Conservation (phyloP, 2,113 vertebrate genomes). For the Astatoreochromis straeleni region DNA sequence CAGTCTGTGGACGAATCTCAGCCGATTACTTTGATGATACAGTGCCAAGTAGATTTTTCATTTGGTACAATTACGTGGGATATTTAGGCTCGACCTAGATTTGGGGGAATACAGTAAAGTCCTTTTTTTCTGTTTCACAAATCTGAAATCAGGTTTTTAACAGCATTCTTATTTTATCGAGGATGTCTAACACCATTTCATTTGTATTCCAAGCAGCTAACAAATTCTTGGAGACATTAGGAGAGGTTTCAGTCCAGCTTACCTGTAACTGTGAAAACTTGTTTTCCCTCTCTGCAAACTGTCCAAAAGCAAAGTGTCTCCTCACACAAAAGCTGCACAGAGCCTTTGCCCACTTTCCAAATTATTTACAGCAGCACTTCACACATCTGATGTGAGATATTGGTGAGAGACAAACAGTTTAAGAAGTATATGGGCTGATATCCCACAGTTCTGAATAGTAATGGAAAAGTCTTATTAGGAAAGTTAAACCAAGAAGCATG, state of each 20-base stretch:
- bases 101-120: background rate
- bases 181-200: background rate
- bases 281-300: background rate
- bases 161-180: background rate
- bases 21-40: background rate
- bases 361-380: constrained; percentile 1
- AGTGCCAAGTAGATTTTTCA: background rate
- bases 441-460: background rate
- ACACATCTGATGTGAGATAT: background rate
- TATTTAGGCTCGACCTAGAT: background rate
- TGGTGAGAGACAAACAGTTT: background rate
- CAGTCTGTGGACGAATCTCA: background rate
- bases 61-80: background rate
- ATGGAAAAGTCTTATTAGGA: background rate
- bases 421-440: background rate
- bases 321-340: background rate
- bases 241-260: background rate
- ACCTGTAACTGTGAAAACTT: background rate
- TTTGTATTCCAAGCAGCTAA: background rate
- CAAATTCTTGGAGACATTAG: background rate
- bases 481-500: background rate
- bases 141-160: background rate
- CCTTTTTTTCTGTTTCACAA: background rate
- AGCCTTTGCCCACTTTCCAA: background rate
- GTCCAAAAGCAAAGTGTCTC: background rate